Conservation (phyloP, 2,888 invertebrate species). For the Dichetophora obliterata region DNA sequence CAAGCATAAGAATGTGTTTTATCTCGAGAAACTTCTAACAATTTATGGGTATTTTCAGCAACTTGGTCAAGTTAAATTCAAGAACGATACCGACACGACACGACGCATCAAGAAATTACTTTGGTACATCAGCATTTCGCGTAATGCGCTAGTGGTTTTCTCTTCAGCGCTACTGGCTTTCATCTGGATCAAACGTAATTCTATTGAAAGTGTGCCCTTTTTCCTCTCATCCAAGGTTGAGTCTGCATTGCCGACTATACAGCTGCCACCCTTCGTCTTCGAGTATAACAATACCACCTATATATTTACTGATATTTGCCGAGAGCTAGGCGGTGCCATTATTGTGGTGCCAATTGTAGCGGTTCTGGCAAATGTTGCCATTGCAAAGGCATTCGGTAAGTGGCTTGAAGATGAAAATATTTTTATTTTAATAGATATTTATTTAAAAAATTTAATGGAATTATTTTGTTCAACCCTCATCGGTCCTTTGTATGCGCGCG, state of each 20-base stretch:
- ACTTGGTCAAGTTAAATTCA: slow-evolving; percentile 59
- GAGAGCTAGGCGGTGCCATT: slow-evolving; percentile 82
- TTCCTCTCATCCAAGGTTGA: slow-evolving; percentile 75
- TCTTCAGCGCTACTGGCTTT: slow-evolving; percentile 76
- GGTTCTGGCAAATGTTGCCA: slow-evolving; percentile 92
- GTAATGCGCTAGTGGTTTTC: slow-evolving; percentile 84
- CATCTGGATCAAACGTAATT: slow-evolving; percentile 62
- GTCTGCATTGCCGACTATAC: slow-evolving; percentile 78
- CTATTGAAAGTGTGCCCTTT: slow-evolving; percentile 74
- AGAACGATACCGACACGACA: slow-evolving; percentile 50
- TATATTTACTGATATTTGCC: slow-evolving; percentile 77
- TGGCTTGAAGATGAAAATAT: not conserved
- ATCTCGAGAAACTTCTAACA: not conserved
- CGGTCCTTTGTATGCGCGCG: too few relatives aligned
- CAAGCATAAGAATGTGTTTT: not conserved
- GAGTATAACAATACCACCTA: slow-evolving; percentile 73
- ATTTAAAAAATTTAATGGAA: too few relatives aligned
- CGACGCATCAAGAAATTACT: slow-evolving; percentile 72
- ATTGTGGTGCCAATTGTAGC: slow-evolving; percentile 84
- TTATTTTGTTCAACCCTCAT: too few relatives aligned
- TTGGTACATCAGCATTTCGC: slow-evolving; percentile 82
- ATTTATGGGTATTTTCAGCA: slow-evolving; percentile 47
- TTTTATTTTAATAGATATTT: not conserved
- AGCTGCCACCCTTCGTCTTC: slow-evolving; percentile 78
- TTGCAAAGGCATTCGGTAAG: slow-evolving; percentile 94